A percentile compares a stretch with the other conserved stretches of the same genome.
These are phyloP conservation scores for Nemurella pictetii DNA, from an alignment of 2,888 invertebrate genomes.

Conservation along the genomic window DNA sequence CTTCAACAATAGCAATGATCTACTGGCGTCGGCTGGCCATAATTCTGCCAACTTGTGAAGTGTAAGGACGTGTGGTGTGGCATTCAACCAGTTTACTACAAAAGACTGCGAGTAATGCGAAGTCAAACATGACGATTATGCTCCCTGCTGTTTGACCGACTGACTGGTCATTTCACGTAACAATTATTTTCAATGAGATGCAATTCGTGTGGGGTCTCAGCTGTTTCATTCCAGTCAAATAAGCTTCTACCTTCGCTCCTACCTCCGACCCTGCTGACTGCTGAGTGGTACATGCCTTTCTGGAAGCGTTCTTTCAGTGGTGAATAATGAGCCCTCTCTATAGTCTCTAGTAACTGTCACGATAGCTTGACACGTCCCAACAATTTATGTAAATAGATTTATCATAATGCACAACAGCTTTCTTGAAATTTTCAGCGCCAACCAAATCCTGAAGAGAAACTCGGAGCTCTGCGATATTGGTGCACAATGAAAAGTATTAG, in stretches of 20 bases:
- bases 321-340: background rate
- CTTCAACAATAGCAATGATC: conserved; percentile 37
- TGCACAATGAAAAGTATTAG: background rate
- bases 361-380: background rate
- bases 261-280: background rate
- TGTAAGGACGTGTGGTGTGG: background rate
- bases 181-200: conserved; percentile 25
- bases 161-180: conserved; percentile 22
- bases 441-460: background rate
- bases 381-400: background rate
- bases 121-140: conserved; percentile 15
- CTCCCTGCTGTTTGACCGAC: conserved; percentile 16
- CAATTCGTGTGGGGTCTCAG: conserved; percentile 23
- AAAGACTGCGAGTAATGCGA: conserved; percentile 9
- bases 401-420: background rate
- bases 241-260: too few species aligned
- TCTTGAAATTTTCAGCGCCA: background rate
- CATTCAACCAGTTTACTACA: background rate
- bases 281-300: background rate
- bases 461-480: background rate
- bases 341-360: background rate
- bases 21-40: conserved; percentile 30
- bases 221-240: background rate
- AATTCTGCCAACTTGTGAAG: conserved; percentile 36
- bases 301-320: background rate